Base-by-base conservation (phyloP, 1,140 invertebrate genomes). In the Ylistrum balloti region DNA sequence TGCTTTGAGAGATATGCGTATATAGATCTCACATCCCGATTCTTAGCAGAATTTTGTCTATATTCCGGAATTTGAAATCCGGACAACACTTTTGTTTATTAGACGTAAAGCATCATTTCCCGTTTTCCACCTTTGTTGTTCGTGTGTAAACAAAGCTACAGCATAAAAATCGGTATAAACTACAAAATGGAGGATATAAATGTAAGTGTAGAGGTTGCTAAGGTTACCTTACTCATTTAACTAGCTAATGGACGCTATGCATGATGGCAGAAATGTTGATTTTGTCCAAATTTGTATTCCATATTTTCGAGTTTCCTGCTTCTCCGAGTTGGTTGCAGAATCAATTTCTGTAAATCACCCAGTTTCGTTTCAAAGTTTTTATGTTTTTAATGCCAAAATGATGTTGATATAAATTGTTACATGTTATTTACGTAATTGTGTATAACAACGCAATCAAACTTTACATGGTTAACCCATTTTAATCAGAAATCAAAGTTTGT, bases 231-330 rank as follows among this genome's bases (percentile, higher is more conserved):
- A 74, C 56, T 74, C 28, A 74, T 28, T 74, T 74, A 74, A 74
- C 22, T 74, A 74, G 56, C 56, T 74, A 74, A 74, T 74, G 56
- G 56, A 74, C 56, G 28, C 22, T 17, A 28, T 28, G 56, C 56
- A 28, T 74, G 56, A 7, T 74, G 22, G 5, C 56, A 74, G 56
- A 74, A 74, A 28, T n/a, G 22, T 74, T 74, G 22, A 28, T n/a
- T 74, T 17, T 74, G 56, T 28, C 56, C 56, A 28, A 74, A 74
- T 28, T 74, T 28, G 9, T 28, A n/a, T 28, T 74, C 56, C 56
- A 74, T 74, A 74, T 74, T 74, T 74, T 74, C 56, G 56, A 74
- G 56, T 74, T 74, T 74, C 56, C 56, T 74, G 56, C 56, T 74
- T 74, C 56, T 17, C 22, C 2, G 28, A 28, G 56, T 74, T 74